phyloP scores from a whole-genome alignment of 2,113 vertebrate genomes.

The Eretmochelys imbricata region DNA sequence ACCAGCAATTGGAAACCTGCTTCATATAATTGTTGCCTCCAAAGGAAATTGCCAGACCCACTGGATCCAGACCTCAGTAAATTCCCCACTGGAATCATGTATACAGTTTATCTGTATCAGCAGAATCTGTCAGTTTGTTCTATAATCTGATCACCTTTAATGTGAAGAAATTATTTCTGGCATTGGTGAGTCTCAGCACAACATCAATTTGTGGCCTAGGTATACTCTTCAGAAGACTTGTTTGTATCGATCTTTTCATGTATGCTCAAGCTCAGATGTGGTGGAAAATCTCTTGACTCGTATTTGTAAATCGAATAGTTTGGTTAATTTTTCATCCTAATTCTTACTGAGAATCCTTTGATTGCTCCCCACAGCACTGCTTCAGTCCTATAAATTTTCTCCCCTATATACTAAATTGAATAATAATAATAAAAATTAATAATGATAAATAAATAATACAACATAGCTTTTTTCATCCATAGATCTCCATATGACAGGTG shows the following conservation, averaged over 20 bases:
- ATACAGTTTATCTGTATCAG: rapidly evolving
- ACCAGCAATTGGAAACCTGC: not conserved
- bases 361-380: not conserved
- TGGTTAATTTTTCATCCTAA: not conserved
- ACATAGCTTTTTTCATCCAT: not conserved
- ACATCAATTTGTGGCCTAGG: not conserved
- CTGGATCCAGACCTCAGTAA: not conserved
- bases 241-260: not conserved
- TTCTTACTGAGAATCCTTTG: rapidly evolving
- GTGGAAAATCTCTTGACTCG: not conserved
- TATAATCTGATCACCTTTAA: not conserved
- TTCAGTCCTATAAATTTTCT: not conserved
- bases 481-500: not conserved
- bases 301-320: not conserved
- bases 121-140: not conserved
- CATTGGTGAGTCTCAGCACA: not conserved
- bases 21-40: not conserved
- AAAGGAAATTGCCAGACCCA: not conserved
- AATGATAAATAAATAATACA: too few species aligned
- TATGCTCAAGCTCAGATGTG: not conserved
- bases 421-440: not conserved
- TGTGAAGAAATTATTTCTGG: rapidly evolving
- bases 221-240: not conserved
- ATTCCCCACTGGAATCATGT: not conserved
- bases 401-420: not conserved